Evolutionary conservation across 1,140 invertebrate genomes (phyloP).

Genomic region (Ips nitidus): DNA sequence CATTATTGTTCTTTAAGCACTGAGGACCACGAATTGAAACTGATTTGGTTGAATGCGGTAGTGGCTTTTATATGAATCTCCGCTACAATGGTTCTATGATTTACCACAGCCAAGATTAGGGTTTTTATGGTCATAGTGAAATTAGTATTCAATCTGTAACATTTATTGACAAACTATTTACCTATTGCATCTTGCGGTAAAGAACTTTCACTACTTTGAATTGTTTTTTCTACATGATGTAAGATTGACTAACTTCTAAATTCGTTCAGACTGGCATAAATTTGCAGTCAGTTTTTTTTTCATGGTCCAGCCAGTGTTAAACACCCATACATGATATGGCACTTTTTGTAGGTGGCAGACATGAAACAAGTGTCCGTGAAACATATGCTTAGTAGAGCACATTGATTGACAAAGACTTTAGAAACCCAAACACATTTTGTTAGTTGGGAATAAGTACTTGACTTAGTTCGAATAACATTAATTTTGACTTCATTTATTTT

Average conservation of each 20-base stretch:
- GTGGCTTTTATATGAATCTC: constrained; percentile 46
- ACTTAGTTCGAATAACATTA: too few relatives aligned
- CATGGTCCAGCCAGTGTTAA: too few relatives aligned
- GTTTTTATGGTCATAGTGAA: constrained; percentile 39
- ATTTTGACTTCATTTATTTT: too few relatives aligned
- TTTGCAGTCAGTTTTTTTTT: constrained; percentile 21
- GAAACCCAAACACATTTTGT: too few relatives aligned
- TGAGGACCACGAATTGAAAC: constrained; percentile 38
- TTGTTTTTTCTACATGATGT: constrained; percentile 24
- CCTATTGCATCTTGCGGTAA: constrained; percentile 49
- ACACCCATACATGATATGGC: too few relatives aligned
- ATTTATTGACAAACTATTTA: constrained; percentile 43
- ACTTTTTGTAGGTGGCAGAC: too few relatives aligned
- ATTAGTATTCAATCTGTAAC: constrained; percentile 43
- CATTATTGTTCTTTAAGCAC: constrained; percentile 38
- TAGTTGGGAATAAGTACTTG: too few relatives aligned
- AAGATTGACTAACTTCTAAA: constrained; percentile 29
- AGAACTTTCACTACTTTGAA: constrained; percentile 41
- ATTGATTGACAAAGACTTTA: too few relatives aligned
- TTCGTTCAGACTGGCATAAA: constrained; percentile 8
- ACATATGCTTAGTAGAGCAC: too few relatives aligned
- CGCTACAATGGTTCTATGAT: constrained; percentile 37
- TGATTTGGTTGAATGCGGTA: constrained; percentile 39
- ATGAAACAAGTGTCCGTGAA: too few relatives aligned
- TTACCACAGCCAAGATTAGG: constrained; percentile 24